Evolutionary conservation across 2,113 vertebrate genomes (phyloP).

Genomic region (Chloroceryle aenea): DNA sequence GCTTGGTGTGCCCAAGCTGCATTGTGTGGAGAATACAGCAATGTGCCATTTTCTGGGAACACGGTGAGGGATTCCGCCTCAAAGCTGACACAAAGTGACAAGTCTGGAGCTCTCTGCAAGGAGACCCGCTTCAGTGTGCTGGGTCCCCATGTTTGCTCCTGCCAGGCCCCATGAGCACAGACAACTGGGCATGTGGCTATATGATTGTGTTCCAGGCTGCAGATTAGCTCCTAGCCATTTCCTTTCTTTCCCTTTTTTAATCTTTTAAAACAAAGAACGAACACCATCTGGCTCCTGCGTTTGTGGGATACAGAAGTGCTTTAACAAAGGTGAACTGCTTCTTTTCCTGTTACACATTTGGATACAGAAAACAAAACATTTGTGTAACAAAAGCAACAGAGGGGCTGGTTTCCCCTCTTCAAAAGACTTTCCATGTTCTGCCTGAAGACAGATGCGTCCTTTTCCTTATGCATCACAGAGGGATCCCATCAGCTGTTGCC

Average conservation of each 20-base stretch:
- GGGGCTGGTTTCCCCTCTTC: not conserved
- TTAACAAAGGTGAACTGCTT: slow-evolving; percentile 70
- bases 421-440: not conserved
- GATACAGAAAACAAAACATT: slow-evolving; percentile 59
- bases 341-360: slow-evolving; percentile 51
- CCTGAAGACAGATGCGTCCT: slow-evolving; percentile 29
- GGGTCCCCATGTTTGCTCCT: not conserved
- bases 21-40: not conserved
- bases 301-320: slow-evolving; percentile 38
- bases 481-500: not conserved
- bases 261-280: slow-evolving; percentile 67
- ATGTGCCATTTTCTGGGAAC: slow-evolving; percentile 4
- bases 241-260: slow-evolving; percentile 45
- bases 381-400: not conserved
- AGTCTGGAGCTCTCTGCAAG: not conserved
- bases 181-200: not conserved
- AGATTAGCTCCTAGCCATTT: slow-evolving; percentile 16
- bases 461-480: not conserved
- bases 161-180: not conserved
- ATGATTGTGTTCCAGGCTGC: not conserved
- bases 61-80: not conserved
- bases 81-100: not conserved
- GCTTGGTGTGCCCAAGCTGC: not conserved
- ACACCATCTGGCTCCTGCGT: slow-evolving; percentile 66
- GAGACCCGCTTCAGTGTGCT: not conserved